A percentile compares a stretch with the other conserved stretches of the same genome.
These are phyloP conservation scores for Dugesia japonica DNA, from an alignment of 2,888 invertebrate species.

Conservation along the genomic window DNA sequence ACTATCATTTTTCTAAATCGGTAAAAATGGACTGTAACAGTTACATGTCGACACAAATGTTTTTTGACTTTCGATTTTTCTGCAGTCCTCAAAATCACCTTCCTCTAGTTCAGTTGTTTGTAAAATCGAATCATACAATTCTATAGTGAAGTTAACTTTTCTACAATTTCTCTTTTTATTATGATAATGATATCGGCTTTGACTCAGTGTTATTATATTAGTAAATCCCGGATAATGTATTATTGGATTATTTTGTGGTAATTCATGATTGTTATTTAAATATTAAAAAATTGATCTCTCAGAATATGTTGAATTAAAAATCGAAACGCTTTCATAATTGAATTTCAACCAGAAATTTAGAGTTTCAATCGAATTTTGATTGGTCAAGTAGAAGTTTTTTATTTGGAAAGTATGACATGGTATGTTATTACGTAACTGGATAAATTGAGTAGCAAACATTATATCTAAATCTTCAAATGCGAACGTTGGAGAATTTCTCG, in stretches of 20 bases:
- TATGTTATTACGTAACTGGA: background rate
- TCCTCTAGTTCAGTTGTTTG: background rate
- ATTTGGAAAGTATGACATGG: constrained; percentile 2
- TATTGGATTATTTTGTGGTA: background rate
- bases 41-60: background rate
- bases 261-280: background rate
- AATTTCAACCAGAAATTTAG: background rate
- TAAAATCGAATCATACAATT: background rate
- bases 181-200: too few relatives aligned
- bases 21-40: background rate
- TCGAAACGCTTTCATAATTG: background rate
- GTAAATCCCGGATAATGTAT: too few relatives aligned
- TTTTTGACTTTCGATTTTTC: background rate
- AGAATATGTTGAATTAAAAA: background rate
- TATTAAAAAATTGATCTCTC: background rate
- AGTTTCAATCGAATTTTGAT: background rate
- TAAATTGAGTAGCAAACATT: background rate
- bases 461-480: background rate
- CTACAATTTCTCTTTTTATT: background rate
- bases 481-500: background rate
- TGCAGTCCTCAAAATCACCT: background rate
- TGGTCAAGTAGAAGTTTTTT: background rate
- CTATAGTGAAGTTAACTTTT: background rate
- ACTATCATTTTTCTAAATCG: background rate
- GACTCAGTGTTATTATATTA: too few relatives aligned